Evolutionary conservation across 2,113 vertebrate genomes (phyloP).

Genomic region (Leucopsar rothschildi): DNA sequence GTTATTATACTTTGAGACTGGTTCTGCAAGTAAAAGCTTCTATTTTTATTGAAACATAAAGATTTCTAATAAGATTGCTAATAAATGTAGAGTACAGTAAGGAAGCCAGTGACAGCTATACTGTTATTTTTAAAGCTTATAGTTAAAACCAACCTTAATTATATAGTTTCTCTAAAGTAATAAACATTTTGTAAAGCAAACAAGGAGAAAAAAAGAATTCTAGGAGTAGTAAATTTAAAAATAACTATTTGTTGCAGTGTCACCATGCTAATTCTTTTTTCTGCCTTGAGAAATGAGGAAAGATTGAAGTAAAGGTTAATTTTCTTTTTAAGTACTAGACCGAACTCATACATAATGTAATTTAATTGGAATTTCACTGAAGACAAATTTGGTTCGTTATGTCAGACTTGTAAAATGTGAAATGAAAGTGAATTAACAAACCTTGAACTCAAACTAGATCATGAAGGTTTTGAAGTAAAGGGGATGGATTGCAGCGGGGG

Average conservation of each 20-base stretch:
- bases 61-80: not conserved
- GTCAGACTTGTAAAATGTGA: conserved; percentile 29
- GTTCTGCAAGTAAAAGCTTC: not conserved
- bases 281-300: not conserved
- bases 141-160: not conserved
- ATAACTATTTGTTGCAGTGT: not conserved
- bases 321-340: conserved; percentile 40
- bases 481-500: not conserved
- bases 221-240: not conserved
- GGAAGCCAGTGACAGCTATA: not conserved
- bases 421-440: conserved; percentile 10
- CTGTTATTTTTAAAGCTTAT: not conserved
- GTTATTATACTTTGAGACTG: not conserved
- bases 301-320: conserved; percentile 28
- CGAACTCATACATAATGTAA: not conserved
- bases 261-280: not conserved
- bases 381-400: conserved; percentile 27
- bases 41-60: not conserved
- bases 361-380: conserved; percentile 39
- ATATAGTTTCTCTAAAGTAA: not conserved
- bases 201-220: not conserved
- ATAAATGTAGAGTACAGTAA: not conserved
- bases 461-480: not conserved
- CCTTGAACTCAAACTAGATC: not conserved
- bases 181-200: not conserved